phyloP scores from a whole-genome alignment of 53 echinoderm and acorn worm genomes.

The Patiria pectinifera region DNA sequence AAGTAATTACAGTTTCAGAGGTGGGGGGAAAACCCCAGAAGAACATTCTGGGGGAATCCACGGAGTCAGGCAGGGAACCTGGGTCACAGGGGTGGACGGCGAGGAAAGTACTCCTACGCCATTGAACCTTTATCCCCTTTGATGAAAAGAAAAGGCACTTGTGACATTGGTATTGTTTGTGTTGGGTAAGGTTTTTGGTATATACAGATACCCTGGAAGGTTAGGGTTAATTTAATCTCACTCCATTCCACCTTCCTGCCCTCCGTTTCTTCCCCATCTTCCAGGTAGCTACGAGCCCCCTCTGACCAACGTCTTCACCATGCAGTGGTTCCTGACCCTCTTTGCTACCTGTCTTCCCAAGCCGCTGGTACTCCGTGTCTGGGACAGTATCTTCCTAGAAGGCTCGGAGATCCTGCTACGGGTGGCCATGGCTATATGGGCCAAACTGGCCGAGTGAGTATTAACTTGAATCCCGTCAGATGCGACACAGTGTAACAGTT shows the following conservation, averaged over 20 bases:
- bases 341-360: conserved; percentile 99
- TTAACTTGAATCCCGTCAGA: too few relatives aligned
- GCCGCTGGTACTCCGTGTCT: conserved; percentile 88
- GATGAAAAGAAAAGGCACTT: too few relatives aligned
- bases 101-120: too few relatives aligned
- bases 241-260: not conserved
- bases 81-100: too few relatives aligned
- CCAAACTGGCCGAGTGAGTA: conserved; percentile 93
- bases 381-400: conserved; percentile 98
- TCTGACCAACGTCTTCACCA: conserved; percentile 98
- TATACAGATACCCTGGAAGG: too few relatives aligned
- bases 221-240: too few relatives aligned
- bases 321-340: conserved; percentile 99
- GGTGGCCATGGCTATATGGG: conserved; percentile 96
- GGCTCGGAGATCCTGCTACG: conserved; percentile 94
- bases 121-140: too few relatives aligned
- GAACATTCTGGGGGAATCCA: too few relatives aligned
- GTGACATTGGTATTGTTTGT: not conserved
- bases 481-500: too few relatives aligned
- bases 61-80: too few relatives aligned
- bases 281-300: conserved; percentile 96
- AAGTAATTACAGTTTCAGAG: too few relatives aligned
- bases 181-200: not conserved
- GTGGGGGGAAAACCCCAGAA: too few relatives aligned
- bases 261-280: not conserved